Evolutionary conservation across 1,140 invertebrate species (phyloP).

Genomic region (Cyclina sinensis): DNA sequence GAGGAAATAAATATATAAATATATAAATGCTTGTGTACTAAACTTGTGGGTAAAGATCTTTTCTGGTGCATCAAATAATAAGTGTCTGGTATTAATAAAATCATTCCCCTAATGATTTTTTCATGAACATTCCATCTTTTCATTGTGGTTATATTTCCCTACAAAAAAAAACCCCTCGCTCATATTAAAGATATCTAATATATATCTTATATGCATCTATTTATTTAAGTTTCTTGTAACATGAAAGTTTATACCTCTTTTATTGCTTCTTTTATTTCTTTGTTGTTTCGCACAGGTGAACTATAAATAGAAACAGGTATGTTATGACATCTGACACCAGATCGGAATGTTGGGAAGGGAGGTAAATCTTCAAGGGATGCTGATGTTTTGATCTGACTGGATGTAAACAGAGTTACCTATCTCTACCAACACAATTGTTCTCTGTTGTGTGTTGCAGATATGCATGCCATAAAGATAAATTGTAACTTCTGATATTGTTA

Average conservation of each 20-base stretch:
- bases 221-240: slow-evolving; percentile 29
- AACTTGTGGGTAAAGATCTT: too few species aligned
- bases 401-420: slow-evolving; percentile 1
- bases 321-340: slow-evolving; percentile 45
- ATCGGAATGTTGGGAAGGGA: slow-evolving; percentile 40
- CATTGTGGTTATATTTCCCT: not conserved
- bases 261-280: slow-evolving; percentile 41
- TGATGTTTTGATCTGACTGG: not conserved
- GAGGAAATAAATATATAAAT: too few species aligned
- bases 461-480: too few species aligned
- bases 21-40: too few species aligned
- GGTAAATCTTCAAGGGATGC: slow-evolving; percentile 21
- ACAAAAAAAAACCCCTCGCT: slow-evolving; percentile 1
- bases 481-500: too few species aligned
- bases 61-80: too few species aligned
- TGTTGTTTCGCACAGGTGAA: slow-evolving; percentile 32
- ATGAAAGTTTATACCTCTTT: slow-evolving; percentile 46
- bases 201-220: slow-evolving; percentile 34
- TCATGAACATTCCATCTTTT: not conserved
- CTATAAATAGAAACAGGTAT: slow-evolving; percentile 57
- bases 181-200: slow-evolving; percentile 31
- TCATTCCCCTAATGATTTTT: not conserved
- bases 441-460: too few species aligned
- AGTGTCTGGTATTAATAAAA: not conserved
- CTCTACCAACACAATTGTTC: too few species aligned